phyloP scores from a whole-genome alignment of 2,797 vertebrate genomes.

The Bradypodion pumilum region DNA sequence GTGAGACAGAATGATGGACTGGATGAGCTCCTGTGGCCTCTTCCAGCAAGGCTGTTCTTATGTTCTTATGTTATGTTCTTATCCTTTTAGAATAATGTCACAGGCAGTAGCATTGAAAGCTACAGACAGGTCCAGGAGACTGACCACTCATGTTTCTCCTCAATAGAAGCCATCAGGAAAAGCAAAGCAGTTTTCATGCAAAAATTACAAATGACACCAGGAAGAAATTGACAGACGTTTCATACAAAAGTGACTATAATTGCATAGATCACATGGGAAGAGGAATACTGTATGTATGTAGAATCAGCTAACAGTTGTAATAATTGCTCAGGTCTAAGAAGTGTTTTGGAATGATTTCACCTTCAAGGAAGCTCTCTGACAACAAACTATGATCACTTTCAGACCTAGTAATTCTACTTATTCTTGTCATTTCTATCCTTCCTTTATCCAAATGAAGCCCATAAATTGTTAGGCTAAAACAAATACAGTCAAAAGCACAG shows the following conservation, averaged over 20 bases:
- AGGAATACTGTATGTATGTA: not conserved
- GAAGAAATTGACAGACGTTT: not conserved
- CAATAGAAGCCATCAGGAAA: not conserved
- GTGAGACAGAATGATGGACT: too few relatives aligned
- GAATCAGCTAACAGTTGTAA: not conserved
- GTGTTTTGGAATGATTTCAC: not conserved
- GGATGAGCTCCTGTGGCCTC: too few relatives aligned
- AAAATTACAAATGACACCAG: not conserved
- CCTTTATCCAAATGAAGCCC: too few relatives aligned
- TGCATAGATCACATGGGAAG: not conserved
- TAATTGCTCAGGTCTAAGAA: not conserved
- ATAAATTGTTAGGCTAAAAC: too few relatives aligned
- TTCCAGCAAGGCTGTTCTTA: too few relatives aligned
- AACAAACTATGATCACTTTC: not conserved
- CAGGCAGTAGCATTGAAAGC: not conserved
- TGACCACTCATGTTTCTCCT: too few relatives aligned
- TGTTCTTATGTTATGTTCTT: too few relatives aligned
- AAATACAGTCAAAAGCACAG: too few relatives aligned
- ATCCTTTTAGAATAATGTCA: not conserved
- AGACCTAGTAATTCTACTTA: not conserved
- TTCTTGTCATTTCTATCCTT: too few relatives aligned
- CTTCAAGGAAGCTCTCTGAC: not conserved
- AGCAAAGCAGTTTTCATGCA: not conserved
- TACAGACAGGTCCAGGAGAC: not conserved
- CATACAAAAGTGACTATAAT: not conserved